These are phyloP conservation scores for Idaea biselata DNA, from an alignment of 2,888 invertebrate genomes.

Conservation along the genomic window DNA sequence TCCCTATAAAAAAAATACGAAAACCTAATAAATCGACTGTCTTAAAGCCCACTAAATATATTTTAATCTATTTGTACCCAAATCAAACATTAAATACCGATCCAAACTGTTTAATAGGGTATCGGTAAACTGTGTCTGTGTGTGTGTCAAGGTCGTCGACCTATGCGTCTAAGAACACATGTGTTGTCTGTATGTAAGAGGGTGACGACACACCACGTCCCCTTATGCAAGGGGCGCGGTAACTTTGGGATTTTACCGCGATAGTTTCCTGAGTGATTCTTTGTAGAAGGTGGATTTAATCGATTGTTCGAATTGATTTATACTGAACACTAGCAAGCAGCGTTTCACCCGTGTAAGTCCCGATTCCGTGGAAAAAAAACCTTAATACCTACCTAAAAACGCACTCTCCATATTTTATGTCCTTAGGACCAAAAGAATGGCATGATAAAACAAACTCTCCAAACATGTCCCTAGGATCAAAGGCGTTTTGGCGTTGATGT, in stretches of 20 bases:
- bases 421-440: too few species aligned
- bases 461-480: too few species aligned
- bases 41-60: too few species aligned
- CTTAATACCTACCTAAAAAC: too few species aligned
- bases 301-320: neutral
- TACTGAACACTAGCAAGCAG: neutral
- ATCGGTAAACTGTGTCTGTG: neutral
- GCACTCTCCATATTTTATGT: too few species aligned
- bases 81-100: neutral
- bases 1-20: too few species aligned
- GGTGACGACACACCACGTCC: neutral
- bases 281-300: neutral
- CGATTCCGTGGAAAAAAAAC: too few species aligned
- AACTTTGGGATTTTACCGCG: neutral
- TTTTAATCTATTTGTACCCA: too few species aligned
- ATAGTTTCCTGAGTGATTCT: neutral
- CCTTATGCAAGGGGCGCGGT: neutral
- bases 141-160: neutral
- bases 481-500: too few species aligned
- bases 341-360: too few species aligned
- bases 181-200: neutral
- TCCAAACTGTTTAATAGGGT: neutral
- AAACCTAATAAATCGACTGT: too few species aligned
- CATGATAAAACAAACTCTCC: too few species aligned
- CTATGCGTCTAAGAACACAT: neutral